Base-by-base conservation (phyloP, 2,797 vertebrate genomes). In the Gobio occitaniae region DNA sequence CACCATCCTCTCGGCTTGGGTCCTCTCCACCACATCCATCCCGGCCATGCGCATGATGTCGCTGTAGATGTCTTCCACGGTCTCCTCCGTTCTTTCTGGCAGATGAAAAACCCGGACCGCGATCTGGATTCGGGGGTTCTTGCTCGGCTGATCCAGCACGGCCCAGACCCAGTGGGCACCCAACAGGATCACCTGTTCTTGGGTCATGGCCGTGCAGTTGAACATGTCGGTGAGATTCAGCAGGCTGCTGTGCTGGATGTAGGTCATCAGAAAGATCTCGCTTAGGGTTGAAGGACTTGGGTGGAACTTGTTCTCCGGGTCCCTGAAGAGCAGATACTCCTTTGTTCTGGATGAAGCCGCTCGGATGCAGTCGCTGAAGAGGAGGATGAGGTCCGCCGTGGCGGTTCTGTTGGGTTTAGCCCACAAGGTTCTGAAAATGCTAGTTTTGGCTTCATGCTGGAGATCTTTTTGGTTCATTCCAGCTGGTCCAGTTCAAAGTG, bases 161-260 rank as follows among this genome's bases (percentile, higher is more conserved):
- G 94, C 93, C 95, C 95, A 96, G 38, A 95, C 94, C 95, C 95
- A 96, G 91, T 95, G 93, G 1, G 92, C 90, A 2, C 95, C 95
- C 41, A 96, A 89, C 12, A 96, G 93, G 85, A 95, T 70, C 52
- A 91, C 91, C 85, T 96, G 95, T 86, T 90, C 90, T 0, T 90
- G 91, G 0, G 94, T 95, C 95, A 95, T 95, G 87, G 89, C 89
- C 0, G 94, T 96, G 90, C 94, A 96, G 89, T 89, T 95, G 89
- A 96, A 93, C 29, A 71, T 79, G 76, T 93, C 89, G 0, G 88
- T 91, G 70, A 95, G 80, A 72, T 92, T 90, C 25, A 94, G 87
- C 83, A 81, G 87, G 52, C 92, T 19, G 25, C 95, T 95, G 87
- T 89, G 92, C 44, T 91, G 41, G 80, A 96, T 94, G 92, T 94